A percentile compares a stretch with the other conserved stretches of the same genome.
Conservation (phyloP, 2,888 invertebrate genomes). For the Byasa hedistus region DNA sequence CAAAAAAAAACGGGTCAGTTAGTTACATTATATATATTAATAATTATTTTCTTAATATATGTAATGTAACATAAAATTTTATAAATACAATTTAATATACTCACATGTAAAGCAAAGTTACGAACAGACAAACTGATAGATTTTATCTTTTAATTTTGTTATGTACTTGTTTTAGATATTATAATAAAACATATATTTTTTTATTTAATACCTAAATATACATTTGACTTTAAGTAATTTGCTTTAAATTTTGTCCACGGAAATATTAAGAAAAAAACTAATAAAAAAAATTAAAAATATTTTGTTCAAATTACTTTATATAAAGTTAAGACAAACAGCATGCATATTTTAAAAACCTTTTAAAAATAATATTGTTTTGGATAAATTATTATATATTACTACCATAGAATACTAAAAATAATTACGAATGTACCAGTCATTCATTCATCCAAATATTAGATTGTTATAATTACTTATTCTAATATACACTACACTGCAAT, state of each 20-base stretch:
- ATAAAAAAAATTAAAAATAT: background rate
- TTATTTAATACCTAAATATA: no score
- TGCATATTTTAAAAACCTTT: background rate
- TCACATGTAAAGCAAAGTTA: conserved; percentile 10
- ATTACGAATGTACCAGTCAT: no score
- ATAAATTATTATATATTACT: no score
- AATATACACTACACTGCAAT: no score
- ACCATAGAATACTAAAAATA: no score
- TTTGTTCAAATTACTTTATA: background rate
- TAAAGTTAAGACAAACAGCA: background rate
- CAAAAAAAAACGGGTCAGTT: conserved; percentile 41
- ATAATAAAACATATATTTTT: no score
- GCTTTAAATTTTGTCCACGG: background rate
- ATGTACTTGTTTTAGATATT: no score
- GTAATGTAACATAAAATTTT: background rate
- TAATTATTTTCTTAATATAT: background rate
- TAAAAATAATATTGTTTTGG: background rate
- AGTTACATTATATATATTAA: conserved; percentile 19
- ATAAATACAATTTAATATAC: background rate
- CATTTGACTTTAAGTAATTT: no score
- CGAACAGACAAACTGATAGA: background rate
- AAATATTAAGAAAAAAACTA: background rate
- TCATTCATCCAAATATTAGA: no score
- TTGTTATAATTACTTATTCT: no score
- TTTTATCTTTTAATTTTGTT: background rate